Conservation (phyloP, 2,797 vertebrate species). For the Tenualosa thibaudeaui region DNA sequence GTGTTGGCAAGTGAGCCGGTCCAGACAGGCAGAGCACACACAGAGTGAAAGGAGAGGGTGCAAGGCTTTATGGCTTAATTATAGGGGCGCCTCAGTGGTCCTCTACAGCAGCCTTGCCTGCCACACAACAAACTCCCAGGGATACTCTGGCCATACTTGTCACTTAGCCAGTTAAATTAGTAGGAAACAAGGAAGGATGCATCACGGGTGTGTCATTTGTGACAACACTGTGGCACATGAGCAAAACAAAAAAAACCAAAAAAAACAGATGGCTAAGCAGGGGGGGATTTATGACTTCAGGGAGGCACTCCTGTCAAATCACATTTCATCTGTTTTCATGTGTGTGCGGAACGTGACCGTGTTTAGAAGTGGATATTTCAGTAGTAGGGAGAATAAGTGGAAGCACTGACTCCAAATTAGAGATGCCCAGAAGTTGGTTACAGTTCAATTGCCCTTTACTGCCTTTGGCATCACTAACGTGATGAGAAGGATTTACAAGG, state of each 20-base stretch:
- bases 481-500: not conserved
- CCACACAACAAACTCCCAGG: not conserved
- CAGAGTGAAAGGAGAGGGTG: slow-evolving; percentile 3
- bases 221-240: slow-evolving; percentile 47
- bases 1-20: not conserved
- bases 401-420: not conserved
- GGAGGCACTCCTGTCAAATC: slow-evolving; percentile 56
- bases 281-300: slow-evolving; percentile 63
- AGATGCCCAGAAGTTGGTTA: not conserved
- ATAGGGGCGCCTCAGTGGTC: not conserved
- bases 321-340: slow-evolving; percentile 64
- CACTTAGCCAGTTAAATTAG: slow-evolving; percentile 2
- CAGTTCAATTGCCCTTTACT: not conserved
- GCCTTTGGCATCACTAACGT: not conserved
- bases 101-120: not conserved
- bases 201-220: slow-evolving; percentile 8
- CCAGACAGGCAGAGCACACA: not conserved
- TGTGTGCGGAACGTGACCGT: not conserved
- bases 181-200: not conserved
- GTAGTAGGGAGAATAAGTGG: not conserved
- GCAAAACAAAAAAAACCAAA: slow-evolving; percentile 32
- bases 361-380: not conserved
- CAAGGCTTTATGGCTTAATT: slow-evolving; percentile 21
- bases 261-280: slow-evolving; percentile 62
- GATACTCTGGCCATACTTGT: not conserved